These are phyloP conservation scores for Hipposideros armiger DNA, from an alignment of 2,113 vertebrate species.

Conservation along the genomic window DNA sequence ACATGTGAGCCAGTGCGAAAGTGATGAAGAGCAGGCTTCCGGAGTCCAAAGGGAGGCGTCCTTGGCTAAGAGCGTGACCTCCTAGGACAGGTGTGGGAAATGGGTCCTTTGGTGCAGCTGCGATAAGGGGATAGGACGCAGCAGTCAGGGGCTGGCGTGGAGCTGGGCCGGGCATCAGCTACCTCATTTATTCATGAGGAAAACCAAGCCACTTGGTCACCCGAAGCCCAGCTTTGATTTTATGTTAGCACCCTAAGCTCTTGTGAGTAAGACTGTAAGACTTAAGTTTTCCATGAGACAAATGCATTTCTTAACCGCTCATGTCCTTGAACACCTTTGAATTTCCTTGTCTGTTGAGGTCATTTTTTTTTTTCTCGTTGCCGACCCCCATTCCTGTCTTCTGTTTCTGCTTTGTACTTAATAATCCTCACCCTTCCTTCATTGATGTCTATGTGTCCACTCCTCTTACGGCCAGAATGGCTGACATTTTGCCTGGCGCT, in stretches of 20 bases:
- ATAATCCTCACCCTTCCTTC: too few species aligned
- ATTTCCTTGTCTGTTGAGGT: background rate
- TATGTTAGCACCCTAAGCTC: background rate
- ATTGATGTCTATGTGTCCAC: background rate
- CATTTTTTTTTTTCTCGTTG: too few species aligned
- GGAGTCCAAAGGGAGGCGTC: background rate
- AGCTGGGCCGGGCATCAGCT: background rate
- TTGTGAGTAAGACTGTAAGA: background rate
- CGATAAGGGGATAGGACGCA: background rate
- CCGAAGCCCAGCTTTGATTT: background rate
- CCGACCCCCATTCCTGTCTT: background rate
- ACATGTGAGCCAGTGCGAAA: accelerated
- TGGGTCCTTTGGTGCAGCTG: background rate
- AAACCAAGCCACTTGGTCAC: background rate
- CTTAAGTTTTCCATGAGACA: background rate
- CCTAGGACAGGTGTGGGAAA: background rate
- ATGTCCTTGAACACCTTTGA: background rate
- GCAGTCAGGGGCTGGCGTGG: background rate
- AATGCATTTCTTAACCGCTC: background rate
- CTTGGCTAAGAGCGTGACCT: background rate
- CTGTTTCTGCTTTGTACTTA: background rate
- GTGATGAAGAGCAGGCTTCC: background rate
- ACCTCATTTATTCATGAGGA: background rate
- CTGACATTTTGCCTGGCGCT: background rate
- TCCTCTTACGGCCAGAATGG: background rate